Evolutionary conservation across 2,888 invertebrate genomes (phyloP).

Genomic region (Pasiphila rectangulata): DNA sequence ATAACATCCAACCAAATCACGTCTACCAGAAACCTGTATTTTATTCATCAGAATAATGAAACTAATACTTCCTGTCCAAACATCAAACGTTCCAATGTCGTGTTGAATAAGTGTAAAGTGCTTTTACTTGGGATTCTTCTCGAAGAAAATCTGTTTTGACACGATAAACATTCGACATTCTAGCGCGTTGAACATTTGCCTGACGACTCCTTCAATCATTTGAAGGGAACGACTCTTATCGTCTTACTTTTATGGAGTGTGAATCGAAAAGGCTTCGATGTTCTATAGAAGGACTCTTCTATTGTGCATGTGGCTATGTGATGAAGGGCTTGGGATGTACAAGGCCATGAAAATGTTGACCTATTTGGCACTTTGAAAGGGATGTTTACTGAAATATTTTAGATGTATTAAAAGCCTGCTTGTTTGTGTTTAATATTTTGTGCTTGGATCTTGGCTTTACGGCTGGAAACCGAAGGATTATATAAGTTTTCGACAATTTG

Average conservation of each 20-base stretch:
- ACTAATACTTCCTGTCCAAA: too few species aligned
- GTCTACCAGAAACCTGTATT: too few species aligned
- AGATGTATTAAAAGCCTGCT: too few species aligned
- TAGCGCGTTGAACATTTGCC: conserved; percentile 52
- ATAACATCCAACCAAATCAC: too few species aligned
- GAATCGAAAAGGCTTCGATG: conserved; percentile 68
- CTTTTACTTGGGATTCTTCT: conserved; percentile 55
- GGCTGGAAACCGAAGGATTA: too few species aligned
- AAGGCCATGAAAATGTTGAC: conserved; percentile 21
- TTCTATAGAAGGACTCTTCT: conserved; percentile 72
- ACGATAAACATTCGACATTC: conserved; percentile 53
- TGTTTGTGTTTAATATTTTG: too few species aligned
- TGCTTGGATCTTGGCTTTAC: too few species aligned
- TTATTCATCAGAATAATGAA: too few species aligned
- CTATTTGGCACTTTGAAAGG: conserved; percentile 16
- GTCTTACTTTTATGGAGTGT: conserved; percentile 73
- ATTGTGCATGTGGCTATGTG: conserved; percentile 66
- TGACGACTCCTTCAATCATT: conserved; percentile 68
- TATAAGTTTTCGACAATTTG: too few species aligned
- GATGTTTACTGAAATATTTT: background rate
- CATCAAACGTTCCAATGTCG: conserved; percentile 34
- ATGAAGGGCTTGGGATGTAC: conserved; percentile 53
- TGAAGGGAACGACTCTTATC: conserved; percentile 71
- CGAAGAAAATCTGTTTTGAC: conserved; percentile 56
- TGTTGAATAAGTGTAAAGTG: conserved; percentile 55